Evolutionary conservation across 2,888 invertebrate species (phyloP), one percentile per base, ranked within the genome.

Genomic region (Thyatira batis): DNA sequence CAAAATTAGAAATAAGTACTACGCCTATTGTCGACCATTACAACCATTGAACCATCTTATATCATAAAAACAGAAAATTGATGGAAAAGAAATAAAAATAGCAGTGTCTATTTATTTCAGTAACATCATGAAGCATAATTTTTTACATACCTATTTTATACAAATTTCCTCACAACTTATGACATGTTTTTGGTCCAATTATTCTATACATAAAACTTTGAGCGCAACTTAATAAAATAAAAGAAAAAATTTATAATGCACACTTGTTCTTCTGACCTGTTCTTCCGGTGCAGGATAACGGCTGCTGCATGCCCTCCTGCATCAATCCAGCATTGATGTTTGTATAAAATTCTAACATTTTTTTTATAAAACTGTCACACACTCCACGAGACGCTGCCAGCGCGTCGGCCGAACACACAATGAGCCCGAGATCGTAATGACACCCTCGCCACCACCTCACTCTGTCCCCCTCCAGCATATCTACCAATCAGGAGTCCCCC

Each of bases 281-380:
- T 76, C 95, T 89, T 67, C 93, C 94, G 67, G 94, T 92, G 83
- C 95, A 95, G 70, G 93, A 92, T 65, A 93, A 88, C 60, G 93
- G 93, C 52, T 92, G 92, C 81, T 94, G 90, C 84, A 90, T 84
- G 53, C 87, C 87, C 63, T 94, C 94, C 69, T 92, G 93, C 80
- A 94, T 86, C 89, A 94, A 92, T 84, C 92, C 92, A 59, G 93
- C 78, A 69, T 93, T 94, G 64, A 94, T 88, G 76, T 94, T 94
- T 54, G 94, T 94, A 80, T 95, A 95, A 85, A 95, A 95, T 82
- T 95, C 95, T 89, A 95, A 93, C 95, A 95, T 95, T 78, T 86
- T 92, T 75, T 73, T 77, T 71, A 78, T 78, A 61, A 54, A 78
- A 74, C 66, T 65, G 59, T 62, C 75, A 74, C 73, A 62, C 68